phyloP scores from a whole-genome alignment of 1,140 invertebrate species.

The Tribolium madens region DNA sequence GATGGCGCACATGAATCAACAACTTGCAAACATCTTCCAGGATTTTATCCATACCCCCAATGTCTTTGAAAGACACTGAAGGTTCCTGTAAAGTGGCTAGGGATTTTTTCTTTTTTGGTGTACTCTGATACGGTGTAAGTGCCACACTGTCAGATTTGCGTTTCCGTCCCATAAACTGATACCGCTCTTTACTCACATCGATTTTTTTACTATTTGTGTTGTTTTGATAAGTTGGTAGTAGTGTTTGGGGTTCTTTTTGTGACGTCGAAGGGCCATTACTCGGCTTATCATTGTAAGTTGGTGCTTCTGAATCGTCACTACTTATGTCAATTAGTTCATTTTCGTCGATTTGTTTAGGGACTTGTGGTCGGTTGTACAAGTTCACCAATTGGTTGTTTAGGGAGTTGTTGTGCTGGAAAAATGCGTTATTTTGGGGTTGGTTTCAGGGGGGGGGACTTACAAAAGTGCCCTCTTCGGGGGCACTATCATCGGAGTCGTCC shows the following conservation, averaged over 20 bases:
- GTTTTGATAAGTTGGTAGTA: conserved; percentile 36
- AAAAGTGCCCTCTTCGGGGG: conserved; percentile 55
- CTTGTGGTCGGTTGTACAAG: conserved; percentile 53
- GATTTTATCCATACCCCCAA: conserved; percentile 80
- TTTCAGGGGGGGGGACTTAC: conserved; percentile 34
- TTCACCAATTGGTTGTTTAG: conserved; percentile 59
- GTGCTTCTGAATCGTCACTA: conserved; percentile 61
- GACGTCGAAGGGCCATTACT: conserved; percentile 53
- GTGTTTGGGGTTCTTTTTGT: conserved; percentile 39
- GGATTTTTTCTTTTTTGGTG: conserved; percentile 52
- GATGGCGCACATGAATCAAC: conserved; percentile 85
- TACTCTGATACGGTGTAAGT: neutral
- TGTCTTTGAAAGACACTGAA: conserved; percentile 66
- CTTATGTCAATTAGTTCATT: conserved; percentile 65
- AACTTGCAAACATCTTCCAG: conserved; percentile 84
- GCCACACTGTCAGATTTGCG: conserved; percentile 6
- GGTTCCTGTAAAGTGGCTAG: conserved; percentile 45
- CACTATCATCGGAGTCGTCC: conserved; percentile 67
- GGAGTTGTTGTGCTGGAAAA: conserved; percentile 41
- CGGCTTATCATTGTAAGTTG: conserved; percentile 41
- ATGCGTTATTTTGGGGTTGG: neutral
- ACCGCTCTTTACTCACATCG: conserved; percentile 16
- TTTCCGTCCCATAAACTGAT: conserved; percentile 6
- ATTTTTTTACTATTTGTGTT: conserved; percentile 13
- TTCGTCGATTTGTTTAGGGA: conserved; percentile 54